Evolutionary conservation across 2,888 invertebrate species (phyloP).

Genomic region (Eristalis pertinax): DNA sequence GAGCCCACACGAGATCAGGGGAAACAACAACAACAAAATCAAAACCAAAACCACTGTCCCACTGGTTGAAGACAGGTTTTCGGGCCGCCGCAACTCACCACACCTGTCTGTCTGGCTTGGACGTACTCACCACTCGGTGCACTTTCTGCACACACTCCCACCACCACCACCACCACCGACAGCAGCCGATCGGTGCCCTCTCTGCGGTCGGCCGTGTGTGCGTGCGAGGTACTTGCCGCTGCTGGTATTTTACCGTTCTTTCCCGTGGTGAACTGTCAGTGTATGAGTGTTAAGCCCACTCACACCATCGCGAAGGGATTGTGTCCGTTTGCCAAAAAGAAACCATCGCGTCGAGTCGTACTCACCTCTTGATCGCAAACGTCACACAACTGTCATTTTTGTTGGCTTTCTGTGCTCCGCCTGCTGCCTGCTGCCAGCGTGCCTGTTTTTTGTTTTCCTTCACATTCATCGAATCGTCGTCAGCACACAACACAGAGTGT

Average conservation of each 20-base stretch:
- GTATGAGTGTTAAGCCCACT: conserved; percentile 29
- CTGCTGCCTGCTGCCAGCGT: too few relatives aligned
- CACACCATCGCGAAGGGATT: conserved; percentile 1
- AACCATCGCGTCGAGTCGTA: background rate
- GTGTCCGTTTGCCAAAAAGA: background rate
- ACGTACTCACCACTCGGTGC: conserved; percentile 18
- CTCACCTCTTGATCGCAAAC: background rate
- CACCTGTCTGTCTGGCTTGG: conserved; percentile 62
- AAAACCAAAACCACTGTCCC: conserved; percentile 27
- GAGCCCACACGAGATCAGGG: background rate
- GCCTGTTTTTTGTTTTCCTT: too few relatives aligned
- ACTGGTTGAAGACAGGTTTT: conserved; percentile 58
- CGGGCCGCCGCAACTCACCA: conserved; percentile 49
- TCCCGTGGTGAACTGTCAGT: conserved; percentile 43
- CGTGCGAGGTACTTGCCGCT: background rate
- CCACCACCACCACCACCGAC: conserved; percentile 10
- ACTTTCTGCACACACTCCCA: conserved; percentile 33
- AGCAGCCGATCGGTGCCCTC: conserved; percentile 35
- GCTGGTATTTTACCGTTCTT: conserved; percentile 65
- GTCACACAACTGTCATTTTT: background rate
- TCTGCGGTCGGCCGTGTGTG: conserved; percentile 10
- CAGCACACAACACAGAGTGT: background rate
- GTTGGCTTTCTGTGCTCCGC: background rate
- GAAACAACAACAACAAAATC: conserved; percentile 12
- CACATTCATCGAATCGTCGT: too few relatives aligned